Conservation (phyloP, 2,797 vertebrate genomes). For the Jordanella pulchra region DNA sequence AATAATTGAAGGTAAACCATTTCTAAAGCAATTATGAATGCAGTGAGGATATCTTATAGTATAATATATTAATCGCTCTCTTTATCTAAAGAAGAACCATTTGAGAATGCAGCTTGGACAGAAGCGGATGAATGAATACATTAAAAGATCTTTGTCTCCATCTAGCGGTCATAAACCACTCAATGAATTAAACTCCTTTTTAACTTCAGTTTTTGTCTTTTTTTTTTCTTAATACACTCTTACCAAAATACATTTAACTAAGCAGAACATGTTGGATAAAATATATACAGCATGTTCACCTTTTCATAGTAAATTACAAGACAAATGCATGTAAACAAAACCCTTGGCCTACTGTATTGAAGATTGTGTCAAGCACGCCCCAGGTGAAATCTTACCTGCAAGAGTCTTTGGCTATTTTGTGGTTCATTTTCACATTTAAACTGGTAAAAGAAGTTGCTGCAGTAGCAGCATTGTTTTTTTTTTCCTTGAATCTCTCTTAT, state of each 20-base stretch:
- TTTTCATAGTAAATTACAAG: conserved; percentile 36
- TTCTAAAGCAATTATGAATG: neutral
- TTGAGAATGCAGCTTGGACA: neutral
- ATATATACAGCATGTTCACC: conserved; percentile 51
- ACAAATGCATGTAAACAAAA: conserved; percentile 29
- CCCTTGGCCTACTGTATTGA: neutral
- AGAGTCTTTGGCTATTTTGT: neutral
- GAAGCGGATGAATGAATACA: neutral
- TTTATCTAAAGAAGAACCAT: neutral
- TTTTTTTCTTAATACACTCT: conserved; percentile 28
- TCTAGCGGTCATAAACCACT: conserved; percentile 15
- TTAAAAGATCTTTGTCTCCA: conserved; percentile 20
- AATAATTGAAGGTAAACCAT: neutral
- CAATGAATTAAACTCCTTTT: conserved; percentile 10
- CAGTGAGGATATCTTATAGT: neutral
- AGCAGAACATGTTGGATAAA: conserved; percentile 40
- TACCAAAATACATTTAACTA: conserved; percentile 49
- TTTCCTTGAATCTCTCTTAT: neutral
- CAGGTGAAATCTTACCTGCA: neutral
- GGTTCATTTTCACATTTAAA: neutral
- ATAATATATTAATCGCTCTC: neutral
- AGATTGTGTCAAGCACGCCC: neutral
- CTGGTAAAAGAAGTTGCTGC: neutral
- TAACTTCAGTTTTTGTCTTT: conserved; percentile 11
- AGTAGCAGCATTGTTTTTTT: neutral